Base-by-base conservation (phyloP, 2,113 vertebrate species). In the Dendropsophus ebraccatus region DNA sequence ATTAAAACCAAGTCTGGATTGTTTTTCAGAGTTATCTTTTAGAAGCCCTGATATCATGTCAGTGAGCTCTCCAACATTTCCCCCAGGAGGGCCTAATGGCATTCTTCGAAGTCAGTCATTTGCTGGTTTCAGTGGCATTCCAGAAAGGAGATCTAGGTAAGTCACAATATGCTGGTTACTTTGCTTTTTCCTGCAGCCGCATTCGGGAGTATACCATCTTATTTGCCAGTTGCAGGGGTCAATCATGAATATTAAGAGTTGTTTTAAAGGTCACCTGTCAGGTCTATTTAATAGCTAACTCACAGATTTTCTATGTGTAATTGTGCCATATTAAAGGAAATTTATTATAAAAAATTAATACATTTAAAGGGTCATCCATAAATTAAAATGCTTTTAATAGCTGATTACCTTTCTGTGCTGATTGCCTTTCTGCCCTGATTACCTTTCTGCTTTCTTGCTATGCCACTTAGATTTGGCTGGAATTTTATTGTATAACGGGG, bases 81-180 rank as follows among this genome's bases (percentile, higher is more conserved):
- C 97, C 13, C 98, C 97, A 0, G 98, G 97, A 70, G 98, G 98
- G 41, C 98, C 97, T 92, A 98, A 98, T 89, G 97, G 97, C 65
- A 99, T 99, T 91, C 99, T 99, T 88, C 94, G 98, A 87, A 99
- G 98, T 88, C 98, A 99, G 92, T 99, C 98, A 32, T 99, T 99
- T 0, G 97, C 98, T 0, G 98, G 98, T 47, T 99, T 99, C 94
- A 99, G 97, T 45, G 97, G 97, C 5, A 95, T 99, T 35, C 97
- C 99, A 89, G 98, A 99, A 82, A 93, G 96, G 28, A 93, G 97
- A 85, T 99, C 97, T 88, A 96, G 98, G 98, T 95, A 92, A 95
- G 94, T 93, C 56, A 45, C 25, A 11, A 4, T 0, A 0, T 1
- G 8, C 2, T 52, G 49, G 69, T 32, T 49, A 52, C 45, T 82